Evolutionary conservation across 2,113 vertebrate species (phyloP), one percentile per base, ranked within the genome.

Genomic region (Ginglymostoma cirratum): DNA sequence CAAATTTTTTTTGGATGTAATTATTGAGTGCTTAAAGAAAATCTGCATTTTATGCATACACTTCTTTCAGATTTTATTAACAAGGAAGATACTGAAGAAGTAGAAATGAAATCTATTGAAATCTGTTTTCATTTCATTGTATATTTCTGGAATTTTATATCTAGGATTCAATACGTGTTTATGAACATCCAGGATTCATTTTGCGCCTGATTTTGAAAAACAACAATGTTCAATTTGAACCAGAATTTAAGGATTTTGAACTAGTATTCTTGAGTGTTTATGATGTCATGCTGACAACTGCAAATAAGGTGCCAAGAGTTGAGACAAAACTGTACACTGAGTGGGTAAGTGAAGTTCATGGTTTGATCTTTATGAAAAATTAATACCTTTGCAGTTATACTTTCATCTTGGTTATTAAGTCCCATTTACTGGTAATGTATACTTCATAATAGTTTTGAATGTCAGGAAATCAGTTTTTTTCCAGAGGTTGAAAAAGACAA

Each of bases 311-410:
- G 83, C 98, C 98, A 96, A 98, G 98, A 96, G 97, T 99, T 48
- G 99, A 99, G 96, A 98, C 98, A 89, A 98, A 97, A 96, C 96
- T 99, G 14, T 98, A 97, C 97, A 97, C 97, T 69, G 97, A 98
- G 14, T 98, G 97, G 98, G 99, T 99, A 97, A 98, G 98, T 96
- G 95, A 94, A 61, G 69, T 19, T 70, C 70, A 67, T 17, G 72
- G 23, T 70, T 48, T 42, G 48, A 94, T 24, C 14, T 5, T 27
- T 69, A 17, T 15, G 30, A 38, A 94, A 94, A 48, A 8, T 48
- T 24, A 70, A 94, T 48, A 48, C 42, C 45, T 27, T 42, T 24
- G 17, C 23, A 27, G 17, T 45, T 27, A 21, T 45, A 67, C 17
- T n/a, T 67, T 70, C 27, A 27, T n/a, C 66, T 69, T 21, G 27